Conservation (phyloP, 2,888 invertebrate genomes). For the Vannuccia rotundouncinata region DNA sequence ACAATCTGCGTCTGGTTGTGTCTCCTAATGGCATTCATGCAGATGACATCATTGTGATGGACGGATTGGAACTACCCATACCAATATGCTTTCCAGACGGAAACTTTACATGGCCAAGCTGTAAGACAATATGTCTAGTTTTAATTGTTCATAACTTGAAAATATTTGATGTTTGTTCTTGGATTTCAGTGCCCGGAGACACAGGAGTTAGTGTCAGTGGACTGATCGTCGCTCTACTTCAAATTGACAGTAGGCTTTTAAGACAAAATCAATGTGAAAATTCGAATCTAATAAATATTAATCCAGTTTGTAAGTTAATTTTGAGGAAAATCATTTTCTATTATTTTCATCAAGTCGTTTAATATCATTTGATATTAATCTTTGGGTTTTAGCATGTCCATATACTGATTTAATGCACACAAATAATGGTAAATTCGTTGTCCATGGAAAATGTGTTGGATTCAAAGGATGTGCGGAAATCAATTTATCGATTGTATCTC, state of each 20-base stretch:
- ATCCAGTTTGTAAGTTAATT: neutral
- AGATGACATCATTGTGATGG: neutral
- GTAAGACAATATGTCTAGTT: too few species aligned
- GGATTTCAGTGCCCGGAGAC: neutral
- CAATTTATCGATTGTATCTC: neutral
- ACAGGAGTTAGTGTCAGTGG: neutral
- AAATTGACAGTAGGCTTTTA: neutral
- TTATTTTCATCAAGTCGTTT: too few species aligned
- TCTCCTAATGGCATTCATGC: neutral
- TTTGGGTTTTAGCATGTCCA: neutral
- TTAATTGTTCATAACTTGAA: too few species aligned
- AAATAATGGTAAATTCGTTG: neutral
- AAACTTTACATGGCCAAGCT: neutral
- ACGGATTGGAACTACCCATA: neutral
- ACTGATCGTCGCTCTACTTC: conserved; percentile 2
- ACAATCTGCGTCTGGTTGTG: neutral
- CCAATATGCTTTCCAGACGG: neutral
- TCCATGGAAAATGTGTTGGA: neutral
- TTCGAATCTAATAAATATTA: neutral
- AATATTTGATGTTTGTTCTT: too few species aligned
- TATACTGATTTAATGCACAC: conserved; percentile 1
- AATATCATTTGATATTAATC: too few species aligned
- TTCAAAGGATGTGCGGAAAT: neutral
- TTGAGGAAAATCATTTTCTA: too few species aligned
- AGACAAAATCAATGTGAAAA: neutral